A percentile compares a stretch with the other conserved stretches of the same genome.
These are phyloP conservation scores for Drosophila recens DNA, from an alignment of 2,888 invertebrate genomes.

Conservation along the genomic window DNA sequence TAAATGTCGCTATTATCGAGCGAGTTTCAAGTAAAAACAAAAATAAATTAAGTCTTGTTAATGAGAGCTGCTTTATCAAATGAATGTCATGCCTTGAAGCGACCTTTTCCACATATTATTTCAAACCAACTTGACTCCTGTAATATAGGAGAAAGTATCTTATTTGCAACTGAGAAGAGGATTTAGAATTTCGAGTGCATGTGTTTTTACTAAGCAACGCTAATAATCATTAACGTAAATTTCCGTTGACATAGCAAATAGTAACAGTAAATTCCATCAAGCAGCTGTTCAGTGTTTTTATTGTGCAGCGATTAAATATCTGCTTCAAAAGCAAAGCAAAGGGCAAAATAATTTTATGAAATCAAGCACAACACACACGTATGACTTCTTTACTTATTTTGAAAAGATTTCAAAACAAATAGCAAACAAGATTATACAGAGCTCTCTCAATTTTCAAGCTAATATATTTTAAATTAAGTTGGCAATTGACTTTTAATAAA, in stretches of 20 bases:
- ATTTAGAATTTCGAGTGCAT: not conserved
- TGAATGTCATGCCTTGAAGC: constrained; percentile 36
- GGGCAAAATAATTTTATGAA: not conserved
- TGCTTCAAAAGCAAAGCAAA: not conserved
- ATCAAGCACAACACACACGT: not conserved
- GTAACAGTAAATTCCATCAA: too few relatives aligned
- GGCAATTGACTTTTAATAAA: constrained; percentile 5
- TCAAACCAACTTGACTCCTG: constrained; percentile 1
- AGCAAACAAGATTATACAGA: not conserved
- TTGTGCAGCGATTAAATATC: not conserved
- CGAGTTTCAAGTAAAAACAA: constrained; percentile 20
- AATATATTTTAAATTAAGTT: not conserved
- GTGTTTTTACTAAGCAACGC: constrained; percentile 18
- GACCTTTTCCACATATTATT: constrained; percentile 3
- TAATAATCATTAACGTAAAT: constrained; percentile 37
- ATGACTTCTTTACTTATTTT: not conserved
- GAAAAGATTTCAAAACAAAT: too few relatives aligned
- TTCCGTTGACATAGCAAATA: constrained; percentile 28
- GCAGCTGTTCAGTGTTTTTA: too few relatives aligned
- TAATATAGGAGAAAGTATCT: constrained; percentile 15
- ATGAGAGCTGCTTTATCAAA: constrained; percentile 48
- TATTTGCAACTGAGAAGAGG: constrained; percentile 53
- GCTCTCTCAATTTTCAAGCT: not conserved
- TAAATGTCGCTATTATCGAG: constrained; percentile 72
- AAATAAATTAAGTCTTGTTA: constrained; percentile 29